Evolutionary conservation across 2,888 invertebrate genomes (phyloP), one percentile per base, ranked within the genome.

Genomic region (Lutraria lutraria): DNA sequence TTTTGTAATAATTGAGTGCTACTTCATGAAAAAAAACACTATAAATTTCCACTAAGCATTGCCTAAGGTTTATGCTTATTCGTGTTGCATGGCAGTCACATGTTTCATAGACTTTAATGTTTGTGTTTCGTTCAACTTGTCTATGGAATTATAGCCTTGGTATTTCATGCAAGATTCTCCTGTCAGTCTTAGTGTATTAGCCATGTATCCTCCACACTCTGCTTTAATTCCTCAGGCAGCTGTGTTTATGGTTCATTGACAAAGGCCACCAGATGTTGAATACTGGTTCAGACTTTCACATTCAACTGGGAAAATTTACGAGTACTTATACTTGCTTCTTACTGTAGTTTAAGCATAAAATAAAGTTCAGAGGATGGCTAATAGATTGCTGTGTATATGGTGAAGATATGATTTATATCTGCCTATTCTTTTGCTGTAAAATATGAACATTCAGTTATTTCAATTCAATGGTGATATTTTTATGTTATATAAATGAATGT

Each of bases 191-290:
- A 76, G 84, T 83, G 83, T 84, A 84, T 76, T 76, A 76, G 13
- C 43, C 43, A 76, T 34, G 34, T 34, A 76, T 76, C 76, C 76
- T 76, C 54, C 84, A 54, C 84, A 54, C 76, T 52, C 76, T 53
- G 80, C 60, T 85, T 85, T 85, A 85, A 85, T 85, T 85, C 85
- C 54, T 60, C 56, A 34, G 80, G 80, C 85, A 85, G 86, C 86
- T 86, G 86, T 86, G 83, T 88, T 88, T 72, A 88, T 84, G 88
- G 88, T 83, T 88, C 88, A 88, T 52, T 84, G 88, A 88, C 79
- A 80, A 79, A 81, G 88, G 83, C 72, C 54, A 52, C 83, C 88
- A 88, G 88, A 88, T 88, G 88, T 68, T 68, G 83, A 68, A 76
- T 43, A 56, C 83, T 79, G 79, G 19, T 25, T 83, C 60, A 56